Evolutionary conservation across 2,797 vertebrate species (phyloP), one percentile per base, ranked within the genome.

Genomic region (Hippoglossus hippoglossus): DNA sequence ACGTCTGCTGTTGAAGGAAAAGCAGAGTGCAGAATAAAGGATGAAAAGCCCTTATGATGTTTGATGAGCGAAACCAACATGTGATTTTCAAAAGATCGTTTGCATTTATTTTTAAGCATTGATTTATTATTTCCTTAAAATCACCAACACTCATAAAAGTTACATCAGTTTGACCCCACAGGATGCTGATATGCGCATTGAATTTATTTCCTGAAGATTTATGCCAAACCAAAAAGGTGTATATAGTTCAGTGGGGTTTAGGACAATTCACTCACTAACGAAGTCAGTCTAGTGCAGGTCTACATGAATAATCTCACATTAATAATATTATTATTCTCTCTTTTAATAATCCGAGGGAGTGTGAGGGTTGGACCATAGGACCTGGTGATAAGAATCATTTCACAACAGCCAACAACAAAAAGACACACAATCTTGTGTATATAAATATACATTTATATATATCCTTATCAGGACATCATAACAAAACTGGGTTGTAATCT

Each of bases 291-390:
- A 60, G 52, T 69, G 63, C 73, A 51, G 63, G 72, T 83, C 69
- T 6, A 80, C 78, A 71, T 28, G 63, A 81, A 81, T 81, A 80
- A 87, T 83, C 67, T 67, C 55, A 71, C 77, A 72, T 80, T 77
- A 67, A 75, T 69, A 68, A 77, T 72, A 66, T 64, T 65, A 75
- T 36, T 61, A 67, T 69, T 46, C 49, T 64, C 11, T 54, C n/a
- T 58, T 67, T 46, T 65, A 57, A 82, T 62, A 80, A 84, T 77
- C 71, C 49, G 7, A 46, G 16, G 21, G 49, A 59, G 58, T 46
- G 26, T 0, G 46, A 28, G 36, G 53, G 57, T n/a, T 77, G 79
- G 73, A 16, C 36, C 36, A 13, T 13, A 3, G 12, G 36, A 39
- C 36, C 44, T 54, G 55, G 19, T 39, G 75, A 84, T 66, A 78